A percentile compares a stretch with the other conserved stretches of the same genome.
These are phyloP conservation scores for Orthochromis malagaraziensis DNA, from an alignment of 2,113 vertebrate species.

Conservation along the genomic window DNA sequence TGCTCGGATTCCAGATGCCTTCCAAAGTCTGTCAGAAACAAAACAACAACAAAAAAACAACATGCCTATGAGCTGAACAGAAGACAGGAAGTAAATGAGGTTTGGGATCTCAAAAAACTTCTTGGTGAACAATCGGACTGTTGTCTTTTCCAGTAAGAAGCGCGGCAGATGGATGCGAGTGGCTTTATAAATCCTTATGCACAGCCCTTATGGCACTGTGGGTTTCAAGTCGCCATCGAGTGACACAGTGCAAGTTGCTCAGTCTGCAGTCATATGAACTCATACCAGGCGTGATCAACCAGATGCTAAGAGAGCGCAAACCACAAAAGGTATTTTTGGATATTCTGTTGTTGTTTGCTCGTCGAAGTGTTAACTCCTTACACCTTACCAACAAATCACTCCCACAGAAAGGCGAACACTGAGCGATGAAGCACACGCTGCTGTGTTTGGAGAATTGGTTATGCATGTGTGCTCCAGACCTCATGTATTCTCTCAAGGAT, in stretches of 20 bases:
- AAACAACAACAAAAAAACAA: not conserved
- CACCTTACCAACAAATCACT: conserved; percentile 30
- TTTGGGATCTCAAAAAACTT: not conserved
- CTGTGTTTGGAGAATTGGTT: not conserved
- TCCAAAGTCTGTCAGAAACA: conserved; percentile 2
- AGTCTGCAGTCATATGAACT: conserved; percentile 29
- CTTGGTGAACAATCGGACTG: not conserved
- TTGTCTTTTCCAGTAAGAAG: conserved; percentile 1
- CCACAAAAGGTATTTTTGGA: conserved; percentile 30
- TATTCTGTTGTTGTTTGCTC: conserved; percentile 44
- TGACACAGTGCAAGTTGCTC: conserved; percentile 35
- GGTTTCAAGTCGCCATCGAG: conserved; percentile 35
- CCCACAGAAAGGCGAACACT: conserved; percentile 22
- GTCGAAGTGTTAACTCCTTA: conserved; percentile 37
- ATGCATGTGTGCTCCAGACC: not conserved
- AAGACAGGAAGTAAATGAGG: not conserved
- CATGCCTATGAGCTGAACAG: not conserved
- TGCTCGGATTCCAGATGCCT: not conserved
- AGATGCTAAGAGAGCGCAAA: not conserved
- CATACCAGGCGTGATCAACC: conserved; percentile 37
- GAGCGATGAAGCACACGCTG: not conserved
- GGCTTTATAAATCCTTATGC: conserved; percentile 24
- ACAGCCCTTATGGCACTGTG: conserved; percentile 30
- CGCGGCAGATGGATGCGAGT: conserved; percentile 46
- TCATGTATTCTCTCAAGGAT: not conserved